These are phyloP conservation scores for Arctopsyche grandis DNA, from an alignment of 1,140 invertebrate species.

Conservation along the genomic window DNA sequence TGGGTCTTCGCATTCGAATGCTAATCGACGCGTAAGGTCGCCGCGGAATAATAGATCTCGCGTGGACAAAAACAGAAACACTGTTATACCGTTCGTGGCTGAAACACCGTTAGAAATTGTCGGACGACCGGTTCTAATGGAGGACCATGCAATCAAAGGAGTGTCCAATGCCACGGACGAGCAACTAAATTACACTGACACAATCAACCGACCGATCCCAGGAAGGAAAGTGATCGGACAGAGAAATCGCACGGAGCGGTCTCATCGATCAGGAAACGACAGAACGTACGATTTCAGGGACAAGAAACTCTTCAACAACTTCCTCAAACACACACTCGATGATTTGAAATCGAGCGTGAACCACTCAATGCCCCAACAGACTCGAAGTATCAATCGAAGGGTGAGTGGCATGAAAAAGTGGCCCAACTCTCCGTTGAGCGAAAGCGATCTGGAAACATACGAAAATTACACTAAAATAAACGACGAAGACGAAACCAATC, in stretches of 20 bases:
- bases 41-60: conserved; percentile 5
- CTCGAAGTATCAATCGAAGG: background rate
- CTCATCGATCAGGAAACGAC: background rate
- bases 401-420: conserved; percentile 20
- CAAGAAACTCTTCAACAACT: conserved; percentile 29
- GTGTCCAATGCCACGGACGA: conserved; percentile 32
- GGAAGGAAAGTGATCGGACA: conserved; percentile 44
- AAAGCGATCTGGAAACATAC: conserved; percentile 34
- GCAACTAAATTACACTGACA: conserved; percentile 31
- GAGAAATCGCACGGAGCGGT: conserved; percentile 10
- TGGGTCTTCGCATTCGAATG: background rate
- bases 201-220: conserved; percentile 1
- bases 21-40: background rate
- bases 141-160: conserved; percentile 34
- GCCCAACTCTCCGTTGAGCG: background rate
- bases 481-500: background rate
- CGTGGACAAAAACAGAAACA: conserved; percentile 21
- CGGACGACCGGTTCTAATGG: conserved; percentile 21
- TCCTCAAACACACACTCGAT: conserved; percentile 9
- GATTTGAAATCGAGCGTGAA: conserved; percentile 24
- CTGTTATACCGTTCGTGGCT: conserved; percentile 19
- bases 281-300: conserved; percentile 24
- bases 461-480: conserved; percentile 24
- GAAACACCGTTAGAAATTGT: conserved; percentile 38
- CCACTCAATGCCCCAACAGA: background rate